phyloP scores from a whole-genome alignment of 2,797 vertebrate genomes.

The Centropyge bicolor region DNA sequence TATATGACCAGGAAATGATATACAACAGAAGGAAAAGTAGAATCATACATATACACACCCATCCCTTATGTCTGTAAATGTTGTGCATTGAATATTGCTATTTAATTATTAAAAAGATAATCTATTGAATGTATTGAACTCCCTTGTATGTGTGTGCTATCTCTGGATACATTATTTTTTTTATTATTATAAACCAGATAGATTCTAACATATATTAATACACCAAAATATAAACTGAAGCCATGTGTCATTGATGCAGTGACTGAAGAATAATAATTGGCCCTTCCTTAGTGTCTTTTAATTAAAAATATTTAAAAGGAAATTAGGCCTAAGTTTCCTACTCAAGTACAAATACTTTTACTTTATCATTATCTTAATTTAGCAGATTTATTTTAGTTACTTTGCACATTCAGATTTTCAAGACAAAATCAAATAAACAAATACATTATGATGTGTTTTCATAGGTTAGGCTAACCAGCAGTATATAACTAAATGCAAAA shows the following conservation, averaged over 20 bases:
- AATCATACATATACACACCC: constrained; percentile 33
- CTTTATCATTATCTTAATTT: no score
- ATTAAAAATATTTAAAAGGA: neutral
- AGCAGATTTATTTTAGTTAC: no score
- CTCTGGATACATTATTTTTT: neutral
- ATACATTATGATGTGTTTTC: no score
- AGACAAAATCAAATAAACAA: no score
- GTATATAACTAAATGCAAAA: no score
- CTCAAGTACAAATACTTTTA: neutral
- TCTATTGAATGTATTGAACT: constrained; percentile 32
- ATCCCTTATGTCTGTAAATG: constrained; percentile 61
- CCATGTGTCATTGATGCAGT: neutral
- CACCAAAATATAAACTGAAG: neutral
- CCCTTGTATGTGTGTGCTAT: constrained; percentile 20
- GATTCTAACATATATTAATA: neutral
- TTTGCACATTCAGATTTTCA: no score
- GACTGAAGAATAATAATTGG: neutral
- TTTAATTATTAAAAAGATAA: constrained; percentile 69
- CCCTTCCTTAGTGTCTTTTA: no score
- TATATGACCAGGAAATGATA: constrained; percentile 9
- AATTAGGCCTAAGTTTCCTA: neutral
- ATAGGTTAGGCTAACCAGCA: no score
- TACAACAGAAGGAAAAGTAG: neutral
- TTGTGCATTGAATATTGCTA: constrained; percentile 65
- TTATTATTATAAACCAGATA: neutral